A percentile compares a stretch with the other conserved stretches of the same genome.
These are phyloP conservation scores for Hemithea aestivaria DNA, from an alignment of 2,888 invertebrate species.

Conservation along the genomic window DNA sequence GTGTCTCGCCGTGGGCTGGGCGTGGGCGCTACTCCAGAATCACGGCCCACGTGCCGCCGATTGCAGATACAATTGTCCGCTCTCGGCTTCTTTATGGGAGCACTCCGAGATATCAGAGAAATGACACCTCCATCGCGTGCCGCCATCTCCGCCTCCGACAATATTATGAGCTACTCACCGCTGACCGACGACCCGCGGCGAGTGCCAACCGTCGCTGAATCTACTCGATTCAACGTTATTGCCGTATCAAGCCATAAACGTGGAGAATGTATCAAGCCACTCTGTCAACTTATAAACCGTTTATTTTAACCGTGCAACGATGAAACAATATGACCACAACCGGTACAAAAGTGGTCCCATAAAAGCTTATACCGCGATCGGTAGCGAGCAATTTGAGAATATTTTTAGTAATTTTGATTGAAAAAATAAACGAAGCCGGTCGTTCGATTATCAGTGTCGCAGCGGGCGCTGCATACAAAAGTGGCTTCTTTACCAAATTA, in stretches of 20 bases:
- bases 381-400: slow-evolving; percentile 46
- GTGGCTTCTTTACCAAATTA: slow-evolving; percentile 52
- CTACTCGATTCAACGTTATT: slow-evolving; percentile 14
- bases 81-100: slow-evolving; percentile 63
- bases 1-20: slow-evolving; percentile 43
- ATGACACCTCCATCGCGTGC: slow-evolving; percentile 59
- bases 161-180: slow-evolving; percentile 10
- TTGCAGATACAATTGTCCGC: slow-evolving; percentile 69
- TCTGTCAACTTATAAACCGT: slow-evolving; percentile 21
- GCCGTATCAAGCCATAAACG: slow-evolving; percentile 15
- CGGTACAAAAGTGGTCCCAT: slow-evolving; percentile 32
- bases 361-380: slow-evolving; percentile 37
- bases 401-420: slow-evolving; percentile 49
- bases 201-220: not conserved
- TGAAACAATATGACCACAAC: slow-evolving; percentile 31
- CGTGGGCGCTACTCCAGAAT: slow-evolving; percentile 75
- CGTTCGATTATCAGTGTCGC: slow-evolving; percentile 32
- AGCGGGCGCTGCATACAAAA: slow-evolving; percentile 53
- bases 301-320: slow-evolving; percentile 25
- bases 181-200: slow-evolving; percentile 14
- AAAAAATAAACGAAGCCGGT: slow-evolving; percentile 40
- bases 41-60: slow-evolving; percentile 65
- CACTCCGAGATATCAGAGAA: slow-evolving; percentile 54
- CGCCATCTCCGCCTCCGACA: slow-evolving; percentile 41
- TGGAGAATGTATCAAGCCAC: slow-evolving; percentile 3